Evolutionary conservation across 2,113 vertebrate species (phyloP).

Genomic region (Tauraco erythrolophus): DNA sequence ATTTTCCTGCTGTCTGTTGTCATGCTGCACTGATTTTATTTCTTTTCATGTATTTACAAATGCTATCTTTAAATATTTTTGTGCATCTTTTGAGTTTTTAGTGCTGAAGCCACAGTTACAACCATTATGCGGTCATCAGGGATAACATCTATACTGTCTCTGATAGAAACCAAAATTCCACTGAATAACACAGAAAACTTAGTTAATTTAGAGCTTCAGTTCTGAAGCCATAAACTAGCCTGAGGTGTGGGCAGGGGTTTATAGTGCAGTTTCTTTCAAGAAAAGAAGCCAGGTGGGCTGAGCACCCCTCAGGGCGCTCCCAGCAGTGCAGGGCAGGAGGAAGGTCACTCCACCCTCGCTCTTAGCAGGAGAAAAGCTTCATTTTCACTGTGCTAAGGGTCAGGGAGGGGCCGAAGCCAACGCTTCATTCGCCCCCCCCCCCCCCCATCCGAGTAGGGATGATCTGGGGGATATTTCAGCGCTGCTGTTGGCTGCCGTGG

Average conservation of each 20-base stretch:
- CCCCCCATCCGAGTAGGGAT: background rate
- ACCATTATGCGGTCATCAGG: background rate
- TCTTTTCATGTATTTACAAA: background rate
- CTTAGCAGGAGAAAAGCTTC: background rate
- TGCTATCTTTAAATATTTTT: background rate
- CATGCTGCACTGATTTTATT: background rate
- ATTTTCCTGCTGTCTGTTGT: background rate
- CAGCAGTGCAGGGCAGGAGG: accelerated
- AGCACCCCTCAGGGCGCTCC: background rate
- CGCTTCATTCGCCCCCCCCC: accelerated
- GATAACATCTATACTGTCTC: background rate
- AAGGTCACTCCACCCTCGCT: background rate
- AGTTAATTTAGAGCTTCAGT: background rate
- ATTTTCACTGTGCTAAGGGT: background rate
- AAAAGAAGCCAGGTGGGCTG: background rate
- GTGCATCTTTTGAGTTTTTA: background rate
- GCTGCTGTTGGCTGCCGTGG: background rate
- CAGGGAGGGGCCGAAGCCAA: background rate
- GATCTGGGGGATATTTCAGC: background rate
- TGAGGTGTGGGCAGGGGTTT: background rate
- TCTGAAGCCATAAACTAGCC: background rate
- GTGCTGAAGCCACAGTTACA: background rate
- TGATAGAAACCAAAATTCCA: background rate
- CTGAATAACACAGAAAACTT: background rate
- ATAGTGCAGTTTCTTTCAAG: too few relatives aligned